Evolutionary conservation across 2,888 invertebrate species (phyloP).

Genomic region (Ichneumoninae sp.): DNA sequence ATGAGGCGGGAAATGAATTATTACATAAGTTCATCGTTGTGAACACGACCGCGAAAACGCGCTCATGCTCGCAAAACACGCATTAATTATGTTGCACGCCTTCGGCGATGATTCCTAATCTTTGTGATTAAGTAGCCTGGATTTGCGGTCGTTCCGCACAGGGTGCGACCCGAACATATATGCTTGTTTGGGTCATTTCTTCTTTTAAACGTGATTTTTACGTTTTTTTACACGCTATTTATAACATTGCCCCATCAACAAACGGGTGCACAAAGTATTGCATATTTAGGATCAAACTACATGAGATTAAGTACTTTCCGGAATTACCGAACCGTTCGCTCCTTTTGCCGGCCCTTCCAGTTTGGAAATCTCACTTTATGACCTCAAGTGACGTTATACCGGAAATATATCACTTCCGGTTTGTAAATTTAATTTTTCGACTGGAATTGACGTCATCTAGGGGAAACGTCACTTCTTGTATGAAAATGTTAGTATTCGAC

Average conservation of each 20-base stretch:
- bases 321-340: too few species aligned
- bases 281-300: neutral
- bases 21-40: constrained; percentile 67
- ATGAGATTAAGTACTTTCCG: neutral
- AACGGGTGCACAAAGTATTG: neutral
- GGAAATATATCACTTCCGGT: too few species aligned
- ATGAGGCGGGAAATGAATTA: constrained; percentile 67
- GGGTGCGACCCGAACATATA: constrained; percentile 11
- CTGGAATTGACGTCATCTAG: too few species aligned
- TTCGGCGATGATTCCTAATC: constrained; percentile 66
- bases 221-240: neutral
- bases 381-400: too few species aligned
- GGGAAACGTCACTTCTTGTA: too few species aligned
- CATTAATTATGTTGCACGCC: constrained; percentile 65
- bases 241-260: neutral
- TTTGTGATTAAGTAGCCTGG: constrained; percentile 63
- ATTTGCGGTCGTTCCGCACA: constrained; percentile 47
- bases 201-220: neutral
- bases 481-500: too few species aligned
- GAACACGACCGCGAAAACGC: constrained; percentile 66
- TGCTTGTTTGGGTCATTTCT: neutral
- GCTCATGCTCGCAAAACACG: constrained; percentile 58
- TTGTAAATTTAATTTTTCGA: too few species aligned
- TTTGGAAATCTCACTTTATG: too few species aligned
- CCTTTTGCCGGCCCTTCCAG: too few species aligned